phyloP scores from a whole-genome alignment of 2,888 invertebrate genomes.

The Ferrisia virgata region DNA sequence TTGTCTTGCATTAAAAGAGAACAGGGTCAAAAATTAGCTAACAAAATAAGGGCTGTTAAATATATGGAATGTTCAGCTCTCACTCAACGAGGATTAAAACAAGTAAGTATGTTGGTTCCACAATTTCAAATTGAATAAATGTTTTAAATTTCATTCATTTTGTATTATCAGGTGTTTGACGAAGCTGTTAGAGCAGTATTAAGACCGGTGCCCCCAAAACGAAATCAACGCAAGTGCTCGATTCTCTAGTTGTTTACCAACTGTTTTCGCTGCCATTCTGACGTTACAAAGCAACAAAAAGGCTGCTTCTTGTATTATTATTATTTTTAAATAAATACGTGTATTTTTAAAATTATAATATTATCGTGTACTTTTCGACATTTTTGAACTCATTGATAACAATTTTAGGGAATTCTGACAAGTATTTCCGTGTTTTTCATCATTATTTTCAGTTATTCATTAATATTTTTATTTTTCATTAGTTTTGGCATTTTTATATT shows the following conservation, averaged over 20 bases:
- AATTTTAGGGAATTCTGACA: not conserved
- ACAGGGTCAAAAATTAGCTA: constrained; percentile 96
- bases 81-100: constrained; percentile 95
- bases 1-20: constrained; percentile 93
- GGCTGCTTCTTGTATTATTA: constrained; percentile 13
- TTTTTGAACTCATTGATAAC: not conserved
- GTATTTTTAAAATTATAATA: not conserved
- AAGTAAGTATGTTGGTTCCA: constrained; percentile 58
- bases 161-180: constrained; percentile 78
- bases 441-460: not conserved
- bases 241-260: constrained; percentile 52
- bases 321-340: not conserved
- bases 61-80: constrained; percentile 99
- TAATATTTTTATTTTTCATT: not conserved
- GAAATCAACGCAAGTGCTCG: constrained; percentile 83
- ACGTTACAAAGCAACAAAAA: constrained; percentile 15
- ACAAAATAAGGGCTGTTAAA: constrained; percentile 97
- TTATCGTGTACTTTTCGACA: not conserved
- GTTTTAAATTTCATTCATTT: not conserved
- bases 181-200: constrained; percentile 97
- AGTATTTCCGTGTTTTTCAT: not conserved
- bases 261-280: not conserved
- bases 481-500: not conserved
- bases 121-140: not conserved
- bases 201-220: constrained; percentile 92